Evolutionary conservation across 2,113 vertebrate species (phyloP), one percentile per base, ranked within the genome.

Genomic region (Urocitellus parryii): DNA sequence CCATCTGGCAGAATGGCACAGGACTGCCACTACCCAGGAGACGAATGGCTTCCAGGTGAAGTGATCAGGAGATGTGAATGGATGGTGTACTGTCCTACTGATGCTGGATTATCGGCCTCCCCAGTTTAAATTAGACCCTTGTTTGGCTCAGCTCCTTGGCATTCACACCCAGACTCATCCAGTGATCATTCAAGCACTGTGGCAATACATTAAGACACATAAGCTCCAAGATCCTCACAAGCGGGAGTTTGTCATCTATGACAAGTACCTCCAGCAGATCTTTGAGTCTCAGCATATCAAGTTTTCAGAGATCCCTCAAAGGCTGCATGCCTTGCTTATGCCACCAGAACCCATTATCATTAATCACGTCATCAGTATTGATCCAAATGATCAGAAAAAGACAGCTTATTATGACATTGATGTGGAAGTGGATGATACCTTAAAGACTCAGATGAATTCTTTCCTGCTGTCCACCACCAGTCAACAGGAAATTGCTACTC

Each of bases 281-380:
- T 99, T 99, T 74, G 99, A 99, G 88, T 99, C 99, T 63, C 99
- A 99, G 34, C 96, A 99, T 95, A 99, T 99, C 99, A 99, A 99
- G 98, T 99, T 99, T 98, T 99, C 99, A 0, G 99, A 99, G 94
- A 99, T 99, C 88, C 99, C 99, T 0, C 99, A 99, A 37, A 97
- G 99, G 48, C 98, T 99, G 24, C 99, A 99, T 1, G 99, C 99
- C 0, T 98, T 99, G 97, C 99, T 99, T 56, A 99, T 99, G 99
- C 99, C 99, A n/a, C 99, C 99, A 0, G 99, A 99, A n/a, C 99
- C 99, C 0, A 99, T 99, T 98, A 99, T 99, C 98, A 99, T 99
- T 93, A 99, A 99, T 93, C 99, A 99, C 4, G 99, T 99, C 86
- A 99, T 99, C 67, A 99, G 99, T 32, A 99, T 99, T 97, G 99